Percentiles rank a stretch among this genome's conserved stretches.
Conservation (phyloP, 2,888 invertebrate genomes). For the Alitta virens region DNA sequence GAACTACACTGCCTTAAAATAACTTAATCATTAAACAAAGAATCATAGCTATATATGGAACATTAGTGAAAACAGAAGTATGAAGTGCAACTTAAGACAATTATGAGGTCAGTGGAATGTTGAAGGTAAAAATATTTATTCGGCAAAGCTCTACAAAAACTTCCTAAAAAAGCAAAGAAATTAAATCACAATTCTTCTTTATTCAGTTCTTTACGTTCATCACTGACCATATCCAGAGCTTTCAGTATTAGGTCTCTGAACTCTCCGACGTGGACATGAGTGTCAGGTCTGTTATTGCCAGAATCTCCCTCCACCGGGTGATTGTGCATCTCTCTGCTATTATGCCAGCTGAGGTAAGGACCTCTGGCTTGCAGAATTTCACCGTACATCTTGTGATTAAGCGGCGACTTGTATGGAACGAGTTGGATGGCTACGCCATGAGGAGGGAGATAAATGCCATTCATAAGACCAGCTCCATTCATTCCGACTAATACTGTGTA, state of each 20-base stretch:
- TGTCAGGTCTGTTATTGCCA: constrained; percentile 22
- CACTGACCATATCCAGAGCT: no score
- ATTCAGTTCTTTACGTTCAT: no score
- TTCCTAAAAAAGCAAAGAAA: no score
- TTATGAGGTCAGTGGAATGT: no score
- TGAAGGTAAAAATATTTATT: no score
- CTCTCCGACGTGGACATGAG: constrained; percentile 27
- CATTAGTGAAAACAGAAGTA: no score
- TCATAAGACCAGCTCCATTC: constrained; percentile 45
- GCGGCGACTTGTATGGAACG: constrained; percentile 35
- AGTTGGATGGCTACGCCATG: constrained; percentile 39
- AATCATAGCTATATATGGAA: no score
- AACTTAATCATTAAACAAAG: no score
- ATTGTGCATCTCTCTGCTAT: constrained; percentile 22
- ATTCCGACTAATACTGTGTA: constrained; percentile 38
- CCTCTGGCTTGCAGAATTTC: constrained; percentile 23
- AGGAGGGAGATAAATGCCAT: constrained; percentile 37
- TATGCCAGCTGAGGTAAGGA: constrained; percentile 33
- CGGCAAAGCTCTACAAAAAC: no score
- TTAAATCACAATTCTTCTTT: no score
- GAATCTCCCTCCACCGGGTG: constrained; percentile 1
- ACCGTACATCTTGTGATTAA: constrained; percentile 27
- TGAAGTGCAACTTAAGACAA: no score
- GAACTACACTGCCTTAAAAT: no score
- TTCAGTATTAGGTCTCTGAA: constrained; percentile 23